A percentile compares a stretch with the other conserved stretches of the same genome.
These are phyloP conservation scores for Rhodeus uyekii DNA, from an alignment of 2,797 vertebrate species.

Conservation along the genomic window DNA sequence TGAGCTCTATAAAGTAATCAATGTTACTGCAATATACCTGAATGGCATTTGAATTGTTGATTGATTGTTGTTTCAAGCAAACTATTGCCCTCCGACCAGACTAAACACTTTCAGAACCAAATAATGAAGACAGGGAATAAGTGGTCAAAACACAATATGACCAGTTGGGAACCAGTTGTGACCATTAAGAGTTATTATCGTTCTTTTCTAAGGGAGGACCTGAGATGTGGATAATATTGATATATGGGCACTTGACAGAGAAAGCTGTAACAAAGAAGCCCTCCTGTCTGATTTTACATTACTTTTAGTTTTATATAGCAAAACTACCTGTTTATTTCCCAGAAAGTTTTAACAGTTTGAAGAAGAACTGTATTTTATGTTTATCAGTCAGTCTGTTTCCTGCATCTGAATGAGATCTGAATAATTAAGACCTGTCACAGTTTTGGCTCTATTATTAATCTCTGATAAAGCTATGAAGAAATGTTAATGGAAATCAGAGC, in stretches of 20 bases:
- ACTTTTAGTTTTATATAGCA: not conserved
- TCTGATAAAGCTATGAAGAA: constrained; percentile 10
- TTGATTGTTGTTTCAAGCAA: constrained; percentile 34
- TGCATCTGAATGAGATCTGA: constrained; percentile 23
- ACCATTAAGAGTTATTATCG: not conserved
- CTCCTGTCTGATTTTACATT: not conserved
- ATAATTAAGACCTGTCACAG: constrained; percentile 45
- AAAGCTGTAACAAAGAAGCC: not conserved
- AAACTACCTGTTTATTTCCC: not conserved
- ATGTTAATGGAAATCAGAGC: constrained; percentile 38
- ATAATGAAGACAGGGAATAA: not conserved
- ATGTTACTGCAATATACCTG: constrained; percentile 28
- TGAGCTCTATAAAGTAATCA: constrained; percentile 30
- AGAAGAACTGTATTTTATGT: not conserved
- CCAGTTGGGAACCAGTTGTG: not conserved
- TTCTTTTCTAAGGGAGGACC: not conserved
- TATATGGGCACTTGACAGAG: not conserved
- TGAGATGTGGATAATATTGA: not conserved
- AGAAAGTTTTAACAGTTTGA: not conserved
- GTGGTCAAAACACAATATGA: not conserved
- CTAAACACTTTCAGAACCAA: constrained; percentile 18
- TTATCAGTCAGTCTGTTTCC: constrained; percentile 6
- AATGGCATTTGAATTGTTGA: constrained; percentile 32
- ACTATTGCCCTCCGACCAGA: constrained; percentile 18
- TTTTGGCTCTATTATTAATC: constrained; percentile 18